Conservation (phyloP, 2,888 invertebrate genomes). For the Drosophila lutescens region DNA sequence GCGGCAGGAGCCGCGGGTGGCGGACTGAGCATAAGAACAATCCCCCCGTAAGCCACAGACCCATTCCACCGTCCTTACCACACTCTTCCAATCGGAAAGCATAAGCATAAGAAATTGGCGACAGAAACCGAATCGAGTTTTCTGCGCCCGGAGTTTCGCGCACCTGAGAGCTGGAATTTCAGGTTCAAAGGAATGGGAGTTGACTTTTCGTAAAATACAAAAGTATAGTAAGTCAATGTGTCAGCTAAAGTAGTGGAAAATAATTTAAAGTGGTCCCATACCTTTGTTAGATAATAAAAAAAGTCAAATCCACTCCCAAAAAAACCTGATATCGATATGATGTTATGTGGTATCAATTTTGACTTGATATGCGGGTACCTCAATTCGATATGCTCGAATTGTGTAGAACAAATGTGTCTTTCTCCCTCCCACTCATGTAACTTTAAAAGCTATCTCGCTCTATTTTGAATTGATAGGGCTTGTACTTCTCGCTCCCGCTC, state of each 20-base stretch:
- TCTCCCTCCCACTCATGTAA: no score
- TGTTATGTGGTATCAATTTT: no score
- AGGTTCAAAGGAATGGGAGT: not conserved
- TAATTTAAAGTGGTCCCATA: not conserved
- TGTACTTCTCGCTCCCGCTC: no score
- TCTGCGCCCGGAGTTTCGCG: not conserved
- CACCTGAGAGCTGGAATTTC: constrained; percentile 7
- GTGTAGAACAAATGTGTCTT: no score
- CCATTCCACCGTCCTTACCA: not conserved
- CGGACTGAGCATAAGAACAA: constrained; percentile 19
- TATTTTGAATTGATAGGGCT: no score
- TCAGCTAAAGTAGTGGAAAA: not conserved
- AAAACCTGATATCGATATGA: no score
- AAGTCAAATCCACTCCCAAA: no score
- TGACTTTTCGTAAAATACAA: not conserved
- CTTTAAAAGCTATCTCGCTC: no score
- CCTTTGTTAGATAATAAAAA: no score
- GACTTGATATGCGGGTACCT: no score
- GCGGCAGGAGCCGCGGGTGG: constrained; percentile 5
- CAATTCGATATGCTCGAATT: no score
- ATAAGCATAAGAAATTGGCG: constrained; percentile 44
- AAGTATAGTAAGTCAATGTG: not conserved
- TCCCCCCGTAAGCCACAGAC: constrained; percentile 32
- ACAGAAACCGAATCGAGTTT: constrained; percentile 47
- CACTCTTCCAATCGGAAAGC: constrained; percentile 1